Conservation (phyloP, 2,113 vertebrate species). For the Garra rufa region DNA sequence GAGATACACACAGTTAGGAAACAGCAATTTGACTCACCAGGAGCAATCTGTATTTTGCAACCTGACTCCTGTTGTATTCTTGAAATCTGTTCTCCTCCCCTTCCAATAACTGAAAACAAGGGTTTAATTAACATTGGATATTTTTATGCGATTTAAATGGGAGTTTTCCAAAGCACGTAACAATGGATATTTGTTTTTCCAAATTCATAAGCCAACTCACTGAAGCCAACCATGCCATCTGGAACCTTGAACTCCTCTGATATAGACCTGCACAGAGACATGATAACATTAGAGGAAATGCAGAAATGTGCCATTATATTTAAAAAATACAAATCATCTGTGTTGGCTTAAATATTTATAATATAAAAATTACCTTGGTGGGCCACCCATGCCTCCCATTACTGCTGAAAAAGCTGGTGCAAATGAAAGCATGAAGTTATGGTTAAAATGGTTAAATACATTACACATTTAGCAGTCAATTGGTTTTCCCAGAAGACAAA, state of each 20-base stretch:
- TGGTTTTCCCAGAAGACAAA: neutral
- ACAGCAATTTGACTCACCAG: constrained; percentile 77
- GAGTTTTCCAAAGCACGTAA: neutral
- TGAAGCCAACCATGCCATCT: constrained; percentile 99
- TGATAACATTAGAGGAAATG: neutral
- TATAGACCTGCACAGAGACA: constrained; percentile 77
- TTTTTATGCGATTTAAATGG: neutral
- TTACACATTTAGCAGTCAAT: neutral
- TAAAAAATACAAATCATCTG: neutral
- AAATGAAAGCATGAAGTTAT: constrained; percentile 33
- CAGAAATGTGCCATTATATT: neutral
- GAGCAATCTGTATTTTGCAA: constrained; percentile 99
- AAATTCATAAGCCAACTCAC: constrained; percentile 80
- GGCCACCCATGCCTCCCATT: constrained; percentile 89
- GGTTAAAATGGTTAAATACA: neutral
- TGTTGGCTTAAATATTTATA: too few relatives aligned
- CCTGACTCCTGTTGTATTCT: constrained; percentile 97
- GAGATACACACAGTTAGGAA: neutral
- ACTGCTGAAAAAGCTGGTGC: constrained; percentile 85
- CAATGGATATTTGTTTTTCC: neutral
- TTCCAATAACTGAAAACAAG: constrained; percentile 87
- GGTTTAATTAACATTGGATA: neutral
- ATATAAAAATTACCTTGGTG: constrained; percentile 81
- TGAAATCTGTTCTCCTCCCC: constrained; percentile 98
- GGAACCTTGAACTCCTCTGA: constrained; percentile 99